phyloP scores from a whole-genome alignment of 2,113 vertebrate genomes.

The Meleagris gallopavo region DNA sequence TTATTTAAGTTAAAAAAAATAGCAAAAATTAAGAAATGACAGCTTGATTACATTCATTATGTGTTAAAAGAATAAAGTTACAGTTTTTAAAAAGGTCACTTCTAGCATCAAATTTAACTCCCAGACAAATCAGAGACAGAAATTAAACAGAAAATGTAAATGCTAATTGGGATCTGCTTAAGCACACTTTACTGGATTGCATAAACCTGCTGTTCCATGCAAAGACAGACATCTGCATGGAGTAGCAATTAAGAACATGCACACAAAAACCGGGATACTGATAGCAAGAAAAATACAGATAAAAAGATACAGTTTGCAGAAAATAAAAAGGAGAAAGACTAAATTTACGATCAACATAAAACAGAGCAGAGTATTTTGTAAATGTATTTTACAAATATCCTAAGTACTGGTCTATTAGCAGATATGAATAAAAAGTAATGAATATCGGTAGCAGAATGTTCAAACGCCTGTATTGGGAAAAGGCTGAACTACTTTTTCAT shows the following conservation, averaged over 20 bases:
- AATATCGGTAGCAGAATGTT: background rate
- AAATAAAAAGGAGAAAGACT: background rate
- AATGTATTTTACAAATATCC: background rate
- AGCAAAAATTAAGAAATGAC: slow-evolving; percentile 29
- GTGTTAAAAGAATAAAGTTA: background rate
- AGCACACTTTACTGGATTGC: background rate
- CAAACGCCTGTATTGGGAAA: background rate
- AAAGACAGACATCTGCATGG: background rate
- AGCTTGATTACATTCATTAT: slow-evolving; percentile 8
- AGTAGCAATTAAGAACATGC: background rate
- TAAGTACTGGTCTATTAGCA: background rate
- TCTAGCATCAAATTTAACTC: slow-evolving; percentile 11
- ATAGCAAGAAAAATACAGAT: background rate
- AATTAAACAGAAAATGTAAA: slow-evolving; percentile 24
- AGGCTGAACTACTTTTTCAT: background rate
- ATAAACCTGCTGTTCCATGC: background rate
- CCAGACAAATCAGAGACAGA: slow-evolving; percentile 9
- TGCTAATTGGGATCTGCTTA: slow-evolving; percentile 20
- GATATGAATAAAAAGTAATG: background rate
- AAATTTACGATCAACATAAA: background rate
- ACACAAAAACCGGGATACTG: background rate
- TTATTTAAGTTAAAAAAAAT: slow-evolving; percentile 19
- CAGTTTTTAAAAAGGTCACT: background rate
- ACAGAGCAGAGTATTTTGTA: background rate
- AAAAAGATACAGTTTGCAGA: background rate